A percentile compares a stretch with the other conserved stretches of the same genome.
Conservation (phyloP, 53 echinoderm and acorn worm genomes). For the Zoroaster sp. region DNA sequence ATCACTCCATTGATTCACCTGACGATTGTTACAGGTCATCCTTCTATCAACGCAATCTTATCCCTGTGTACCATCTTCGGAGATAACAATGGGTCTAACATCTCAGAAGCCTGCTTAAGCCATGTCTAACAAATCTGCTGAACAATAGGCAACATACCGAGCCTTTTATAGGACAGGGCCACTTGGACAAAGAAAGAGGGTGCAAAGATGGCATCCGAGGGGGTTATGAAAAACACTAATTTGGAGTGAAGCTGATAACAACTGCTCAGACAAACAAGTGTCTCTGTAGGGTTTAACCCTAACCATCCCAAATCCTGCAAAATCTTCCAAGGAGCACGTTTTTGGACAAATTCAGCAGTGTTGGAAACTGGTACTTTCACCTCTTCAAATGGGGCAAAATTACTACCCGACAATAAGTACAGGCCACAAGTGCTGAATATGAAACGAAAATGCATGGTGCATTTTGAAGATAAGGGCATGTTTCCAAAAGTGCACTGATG, state of each 20-base stretch:
- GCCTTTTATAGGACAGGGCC: neutral
- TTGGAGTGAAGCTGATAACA: slow-evolving; percentile 1
- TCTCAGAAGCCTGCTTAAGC: neutral
- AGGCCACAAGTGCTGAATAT: too few relatives aligned
- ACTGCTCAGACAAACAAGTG: neutral
- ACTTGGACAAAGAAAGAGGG: neutral
- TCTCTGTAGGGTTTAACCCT: neutral
- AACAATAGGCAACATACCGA: neutral
- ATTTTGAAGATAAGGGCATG: too few relatives aligned
- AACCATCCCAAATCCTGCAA: too few relatives aligned
- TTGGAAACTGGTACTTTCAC: too few relatives aligned
- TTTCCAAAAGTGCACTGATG: too few relatives aligned
- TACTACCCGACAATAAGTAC: too few relatives aligned
- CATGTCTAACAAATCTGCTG: slow-evolving; percentile 16
- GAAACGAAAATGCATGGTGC: too few relatives aligned
- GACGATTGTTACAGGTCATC: neutral
- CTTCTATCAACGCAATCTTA: neutral
- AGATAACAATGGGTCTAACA: slow-evolving; percentile 14
- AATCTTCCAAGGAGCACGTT: too few relatives aligned
- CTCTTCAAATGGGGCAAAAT: too few relatives aligned
- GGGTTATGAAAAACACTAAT: slow-evolving; percentile 8
- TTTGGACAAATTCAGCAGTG: too few relatives aligned
- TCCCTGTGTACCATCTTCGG: neutral
- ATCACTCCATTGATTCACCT: neutral
- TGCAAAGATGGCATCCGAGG: neutral